These are phyloP conservation scores for Macrobrachium rosenbergii DNA, from an alignment of 1,140 invertebrate genomes.

Conservation along the genomic window DNA sequence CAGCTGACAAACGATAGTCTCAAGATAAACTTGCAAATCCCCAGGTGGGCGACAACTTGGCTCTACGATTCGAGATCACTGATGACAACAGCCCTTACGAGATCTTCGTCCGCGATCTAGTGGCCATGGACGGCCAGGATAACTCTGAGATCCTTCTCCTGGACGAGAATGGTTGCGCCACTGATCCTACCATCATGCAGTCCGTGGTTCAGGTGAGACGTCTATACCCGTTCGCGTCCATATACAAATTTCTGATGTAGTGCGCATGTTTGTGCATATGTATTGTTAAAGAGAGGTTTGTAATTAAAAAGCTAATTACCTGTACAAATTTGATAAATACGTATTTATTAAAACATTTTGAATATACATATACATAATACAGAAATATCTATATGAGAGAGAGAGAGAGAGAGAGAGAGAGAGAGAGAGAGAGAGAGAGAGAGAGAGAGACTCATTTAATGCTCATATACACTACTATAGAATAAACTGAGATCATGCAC, in stretches of 20 bases:
- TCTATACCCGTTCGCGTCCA: too few relatives aligned
- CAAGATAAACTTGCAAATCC: conserved; percentile 74
- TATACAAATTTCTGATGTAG: background rate
- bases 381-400: background rate
- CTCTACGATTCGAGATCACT: conserved; percentile 91
- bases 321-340: too few relatives aligned
- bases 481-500: too few relatives aligned
- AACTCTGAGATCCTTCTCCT: conserved; percentile 92
- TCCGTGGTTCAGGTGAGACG: conserved; percentile 84
- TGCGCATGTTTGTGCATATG: background rate
- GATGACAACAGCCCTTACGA: conserved; percentile 91
- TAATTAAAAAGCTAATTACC: too few relatives aligned
- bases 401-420: too few relatives aligned
- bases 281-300: too few relatives aligned
- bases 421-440: too few relatives aligned
- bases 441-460: background rate
- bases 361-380: conserved; percentile 13
- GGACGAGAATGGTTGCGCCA: conserved; percentile 92
- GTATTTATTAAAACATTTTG: too few relatives aligned
- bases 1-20: background rate
- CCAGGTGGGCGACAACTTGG: conserved; percentile 90
- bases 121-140: conserved; percentile 94
- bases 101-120: conserved; percentile 93
- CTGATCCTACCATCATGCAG: conserved; percentile 93
- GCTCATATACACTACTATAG: too few relatives aligned